Percentiles rank a stretch among this genome's conserved stretches.
These are phyloP conservation scores for Sphaeramia orbicularis DNA, from an alignment of 2,797 vertebrate genomes.

Conservation along the genomic window DNA sequence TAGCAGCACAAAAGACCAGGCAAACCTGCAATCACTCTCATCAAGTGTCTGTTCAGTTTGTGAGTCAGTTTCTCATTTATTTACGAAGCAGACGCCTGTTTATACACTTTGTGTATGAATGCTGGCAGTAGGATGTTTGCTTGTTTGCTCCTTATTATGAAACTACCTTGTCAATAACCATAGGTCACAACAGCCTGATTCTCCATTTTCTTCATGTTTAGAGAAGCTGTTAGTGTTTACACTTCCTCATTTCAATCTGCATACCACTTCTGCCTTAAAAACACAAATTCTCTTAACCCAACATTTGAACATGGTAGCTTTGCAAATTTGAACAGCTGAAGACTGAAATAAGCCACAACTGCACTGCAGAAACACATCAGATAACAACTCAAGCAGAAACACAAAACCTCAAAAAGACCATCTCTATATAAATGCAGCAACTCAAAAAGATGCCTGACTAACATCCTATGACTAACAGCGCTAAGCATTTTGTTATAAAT, in stretches of 20 bases:
- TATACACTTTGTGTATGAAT: neutral
- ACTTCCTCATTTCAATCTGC: conserved; percentile 49
- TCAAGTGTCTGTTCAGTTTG: neutral
- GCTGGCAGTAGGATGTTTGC: neutral
- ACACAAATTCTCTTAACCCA: conserved; percentile 17
- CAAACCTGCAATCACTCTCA: conserved; percentile 4
- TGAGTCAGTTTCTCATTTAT: conserved; percentile 1
- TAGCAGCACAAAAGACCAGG: conserved; percentile 3
- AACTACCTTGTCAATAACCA: neutral
- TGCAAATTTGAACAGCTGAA: conserved; percentile 34
- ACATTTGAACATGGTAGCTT: conserved; percentile 25
- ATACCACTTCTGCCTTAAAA: conserved; percentile 33
- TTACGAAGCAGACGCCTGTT: neutral
- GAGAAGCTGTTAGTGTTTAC: conserved; percentile 49
- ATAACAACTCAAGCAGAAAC: neutral
- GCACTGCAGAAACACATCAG: neutral
- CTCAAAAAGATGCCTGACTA: neutral
- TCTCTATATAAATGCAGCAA: neutral
- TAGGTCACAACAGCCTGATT: neutral
- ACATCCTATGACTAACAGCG: conserved; percentile 34
- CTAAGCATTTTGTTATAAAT: conserved; percentile 11
- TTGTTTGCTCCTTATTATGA: neutral
- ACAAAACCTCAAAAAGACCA: neutral
- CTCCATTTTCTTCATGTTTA: conserved; percentile 27
- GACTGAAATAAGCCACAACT: neutral